Conservation (phyloP, 2,888 invertebrate species). For the Charanyca ferruginea region DNA sequence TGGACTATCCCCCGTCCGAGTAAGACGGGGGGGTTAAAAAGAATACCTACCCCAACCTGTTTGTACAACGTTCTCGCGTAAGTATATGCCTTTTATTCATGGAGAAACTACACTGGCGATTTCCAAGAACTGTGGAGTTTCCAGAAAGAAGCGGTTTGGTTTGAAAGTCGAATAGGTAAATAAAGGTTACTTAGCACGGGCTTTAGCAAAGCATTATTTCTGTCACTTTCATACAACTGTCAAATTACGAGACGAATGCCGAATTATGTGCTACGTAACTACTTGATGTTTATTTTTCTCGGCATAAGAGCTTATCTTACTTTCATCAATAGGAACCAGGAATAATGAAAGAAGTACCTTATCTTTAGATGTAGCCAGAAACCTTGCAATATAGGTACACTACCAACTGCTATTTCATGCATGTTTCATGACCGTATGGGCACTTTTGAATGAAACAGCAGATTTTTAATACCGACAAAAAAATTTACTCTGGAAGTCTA, state of each 20-base stretch:
- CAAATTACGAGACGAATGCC: neutral
- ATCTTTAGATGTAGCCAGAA: too few species aligned
- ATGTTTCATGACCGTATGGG: too few species aligned
- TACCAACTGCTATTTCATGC: too few species aligned
- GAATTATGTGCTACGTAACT: neutral
- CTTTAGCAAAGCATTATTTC: neutral
- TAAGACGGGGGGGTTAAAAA: too few species aligned
- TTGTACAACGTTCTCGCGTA: neutral
- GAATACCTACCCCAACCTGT: neutral
- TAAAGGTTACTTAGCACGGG: neutral
- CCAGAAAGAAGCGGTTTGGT: slow-evolving; percentile 5
- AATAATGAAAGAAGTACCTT: neutral
- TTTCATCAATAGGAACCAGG: neutral
- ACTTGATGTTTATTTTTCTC: neutral
- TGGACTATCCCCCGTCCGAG: too few species aligned
- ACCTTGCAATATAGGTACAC: too few species aligned
- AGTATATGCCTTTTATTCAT: slow-evolving; percentile 8
- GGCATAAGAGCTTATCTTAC: neutral
- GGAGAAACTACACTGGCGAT: slow-evolving; percentile 9
- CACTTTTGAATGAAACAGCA: too few species aligned
- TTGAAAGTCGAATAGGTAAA: neutral
- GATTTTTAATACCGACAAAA: too few species aligned
- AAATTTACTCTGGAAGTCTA: too few species aligned
- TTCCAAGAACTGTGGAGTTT: slow-evolving; percentile 1
- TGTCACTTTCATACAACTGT: neutral